phyloP scores from a whole-genome alignment of 2,113 vertebrate genomes.

The Zosterops japonicus region DNA sequence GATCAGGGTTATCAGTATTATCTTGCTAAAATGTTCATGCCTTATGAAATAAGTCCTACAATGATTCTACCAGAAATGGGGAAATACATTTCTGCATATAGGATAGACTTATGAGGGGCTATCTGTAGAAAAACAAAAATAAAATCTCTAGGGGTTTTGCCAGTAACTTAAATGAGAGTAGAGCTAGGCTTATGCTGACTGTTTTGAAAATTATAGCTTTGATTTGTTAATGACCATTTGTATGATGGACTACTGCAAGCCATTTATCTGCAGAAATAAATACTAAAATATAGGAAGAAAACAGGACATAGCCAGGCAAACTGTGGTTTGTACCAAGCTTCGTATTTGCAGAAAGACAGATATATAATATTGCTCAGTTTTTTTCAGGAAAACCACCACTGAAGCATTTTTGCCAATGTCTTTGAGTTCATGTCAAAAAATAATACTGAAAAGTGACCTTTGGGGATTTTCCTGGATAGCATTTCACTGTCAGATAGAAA shows the following conservation, averaged over 20 bases:
- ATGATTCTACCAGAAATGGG: neutral
- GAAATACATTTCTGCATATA: neutral
- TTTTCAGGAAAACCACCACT: constrained; percentile 41
- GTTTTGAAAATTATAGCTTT: constrained; percentile 7
- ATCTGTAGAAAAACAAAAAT: neutral
- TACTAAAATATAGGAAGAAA: constrained; percentile 35
- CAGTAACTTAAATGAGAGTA: neutral
- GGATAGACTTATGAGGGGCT: neutral
- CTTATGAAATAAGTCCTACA: neutral
- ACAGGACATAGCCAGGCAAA: constrained; percentile 17
- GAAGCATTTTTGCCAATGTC: constrained; percentile 16
- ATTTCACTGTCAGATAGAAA: constrained; percentile 25
- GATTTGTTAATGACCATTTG: constrained; percentile 30
- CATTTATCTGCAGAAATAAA: constrained; percentile 32
- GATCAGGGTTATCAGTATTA: neutral
- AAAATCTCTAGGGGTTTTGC: neutral
- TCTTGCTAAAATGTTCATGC: neutral
- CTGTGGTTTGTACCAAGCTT: constrained; percentile 34
- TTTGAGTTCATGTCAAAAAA: constrained; percentile 10
- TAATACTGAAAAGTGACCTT: constrained; percentile 35
- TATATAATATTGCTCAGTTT: constrained; percentile 28
- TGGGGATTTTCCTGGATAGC: constrained; percentile 35
- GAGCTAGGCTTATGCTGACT: neutral
- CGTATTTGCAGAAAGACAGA: constrained; percentile 43
- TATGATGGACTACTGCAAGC: constrained; percentile 4